These are phyloP conservation scores for Brachionus asplanchnoidis DNA, from an alignment of 1,140 invertebrate genomes.

Conservation along the genomic window DNA sequence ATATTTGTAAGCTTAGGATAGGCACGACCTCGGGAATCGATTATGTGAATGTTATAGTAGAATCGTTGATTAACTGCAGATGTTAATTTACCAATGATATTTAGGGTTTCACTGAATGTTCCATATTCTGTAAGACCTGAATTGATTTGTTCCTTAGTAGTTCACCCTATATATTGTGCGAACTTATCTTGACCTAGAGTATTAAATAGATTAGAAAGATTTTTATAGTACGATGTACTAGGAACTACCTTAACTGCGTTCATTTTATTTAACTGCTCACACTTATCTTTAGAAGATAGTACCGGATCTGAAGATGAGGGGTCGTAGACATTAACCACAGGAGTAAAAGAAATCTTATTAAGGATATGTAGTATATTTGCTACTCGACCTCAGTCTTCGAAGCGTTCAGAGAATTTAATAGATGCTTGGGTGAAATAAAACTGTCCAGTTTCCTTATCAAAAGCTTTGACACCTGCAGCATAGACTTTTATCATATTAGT, in stretches of 20 bases:
- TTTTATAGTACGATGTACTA: neutral
- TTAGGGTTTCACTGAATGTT: neutral
- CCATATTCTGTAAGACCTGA: neutral
- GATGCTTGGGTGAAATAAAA: neutral
- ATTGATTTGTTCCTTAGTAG: neutral
- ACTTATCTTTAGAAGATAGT: neutral
- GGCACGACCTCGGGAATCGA: neutral
- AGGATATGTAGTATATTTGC: neutral
- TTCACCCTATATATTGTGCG: neutral
- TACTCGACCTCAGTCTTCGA: neutral
- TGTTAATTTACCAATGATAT: too few species aligned
- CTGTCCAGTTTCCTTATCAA: neutral
- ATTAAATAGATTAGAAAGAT: neutral
- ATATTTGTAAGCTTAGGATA: neutral
- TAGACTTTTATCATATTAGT: neutral
- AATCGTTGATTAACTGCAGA: too few species aligned
- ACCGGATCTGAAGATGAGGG: neutral
- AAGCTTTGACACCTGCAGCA: neutral
- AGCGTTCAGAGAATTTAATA: neutral
- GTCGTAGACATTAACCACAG: neutral
- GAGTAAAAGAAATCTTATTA: neutral
- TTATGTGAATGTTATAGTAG: neutral
- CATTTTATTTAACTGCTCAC: neutral
- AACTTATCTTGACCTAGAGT: neutral
- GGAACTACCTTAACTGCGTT: neutral